Base-by-base conservation (phyloP, 1,140 invertebrate genomes). In the Acromyrmex heyeri region DNA sequence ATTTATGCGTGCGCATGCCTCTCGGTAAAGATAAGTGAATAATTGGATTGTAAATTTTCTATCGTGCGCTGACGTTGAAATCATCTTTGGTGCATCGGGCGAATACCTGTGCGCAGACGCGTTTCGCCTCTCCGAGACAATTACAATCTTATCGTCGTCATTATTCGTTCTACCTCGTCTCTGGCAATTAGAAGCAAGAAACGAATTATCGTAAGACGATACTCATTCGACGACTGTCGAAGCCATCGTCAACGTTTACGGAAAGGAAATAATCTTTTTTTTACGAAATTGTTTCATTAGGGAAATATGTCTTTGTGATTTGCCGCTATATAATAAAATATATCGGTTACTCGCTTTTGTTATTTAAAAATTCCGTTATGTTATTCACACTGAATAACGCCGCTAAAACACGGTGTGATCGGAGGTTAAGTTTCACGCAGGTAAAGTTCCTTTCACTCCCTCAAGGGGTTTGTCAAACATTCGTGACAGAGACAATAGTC, bases 401-500 rank as follows among this genome's bases (percentile, higher is more conserved):
- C 14, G 12, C 30, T 75, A 30, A 24, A 5, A 38, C 12, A 7
- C 18, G 0, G 34, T 38, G 30, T 77, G 48, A 34, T 55, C 30
- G 65, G 27, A 16, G 16, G 12, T 55, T 38, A 24, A 24, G 7
- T 16, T 55, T 21, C 7, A 14, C 6, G n/a, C 18, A 3, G 27
- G 2, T 30, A 57, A 55, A 21, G 30, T 75, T n/a, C 0, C 16
- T 27, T 62, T 67, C 14, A 38, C 7, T 38, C 21, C n/a, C 7
- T 8, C 16, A 0, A 64, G 8, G 48, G 24, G 0, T 69, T 69
- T 27, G 21, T 72, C 67, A 59, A 82, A 59, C 53, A 82, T 70
- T 79, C 76, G 76, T 79, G 62, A 79, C 76, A 3, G 62, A 62
- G 21, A 50, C 55, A 61, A 87, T 53, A 69, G 64, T n/a, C 21